phyloP scores from a whole-genome alignment of 2,113 vertebrate genomes.

The Paramisgurnus dabryanus region DNA sequence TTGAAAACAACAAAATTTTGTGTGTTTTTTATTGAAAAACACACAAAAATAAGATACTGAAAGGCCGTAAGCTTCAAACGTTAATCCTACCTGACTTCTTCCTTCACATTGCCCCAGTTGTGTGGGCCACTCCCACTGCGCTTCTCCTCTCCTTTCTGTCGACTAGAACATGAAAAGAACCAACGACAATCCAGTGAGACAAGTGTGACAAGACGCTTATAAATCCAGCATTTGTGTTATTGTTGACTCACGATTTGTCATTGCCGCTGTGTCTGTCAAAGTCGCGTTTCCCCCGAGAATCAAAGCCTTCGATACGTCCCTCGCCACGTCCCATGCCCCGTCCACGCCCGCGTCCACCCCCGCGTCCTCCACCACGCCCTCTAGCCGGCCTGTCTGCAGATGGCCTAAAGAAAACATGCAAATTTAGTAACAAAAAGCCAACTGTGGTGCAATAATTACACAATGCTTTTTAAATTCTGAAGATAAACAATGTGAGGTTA shows the following conservation, averaged over 20 bases:
- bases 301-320: conserved; percentile 92
- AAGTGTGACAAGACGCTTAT: background rate
- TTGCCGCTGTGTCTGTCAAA: conserved; percentile 97
- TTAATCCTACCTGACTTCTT: conserved; percentile 85
- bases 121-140: conserved; percentile 94
- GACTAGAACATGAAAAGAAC: conserved; percentile 84
- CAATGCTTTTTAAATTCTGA: too few species aligned
- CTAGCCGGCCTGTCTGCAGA: conserved; percentile 86
- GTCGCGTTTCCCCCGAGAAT: conserved; percentile 95
- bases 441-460: too few species aligned
- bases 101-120: conserved; percentile 98
- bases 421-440: background rate
- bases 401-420: conserved; percentile 70
- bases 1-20: too few species aligned
- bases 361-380: conserved; percentile 85
- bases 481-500: too few species aligned
- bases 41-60: background rate
- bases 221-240: background rate
- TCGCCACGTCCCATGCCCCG: conserved; percentile 91
- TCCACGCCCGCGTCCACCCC: conserved; percentile 86
- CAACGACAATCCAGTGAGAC: background rate
- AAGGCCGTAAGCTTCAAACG: background rate
- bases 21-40: too few species aligned
- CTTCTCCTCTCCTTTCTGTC: conserved; percentile 96
- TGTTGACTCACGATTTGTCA: conserved; percentile 89